A percentile compares a stretch with the other conserved stretches of the same genome.
Evolutionary conservation across 2,888 invertebrate species (phyloP).

Genomic region (Iphiclides podalirius): DNA sequence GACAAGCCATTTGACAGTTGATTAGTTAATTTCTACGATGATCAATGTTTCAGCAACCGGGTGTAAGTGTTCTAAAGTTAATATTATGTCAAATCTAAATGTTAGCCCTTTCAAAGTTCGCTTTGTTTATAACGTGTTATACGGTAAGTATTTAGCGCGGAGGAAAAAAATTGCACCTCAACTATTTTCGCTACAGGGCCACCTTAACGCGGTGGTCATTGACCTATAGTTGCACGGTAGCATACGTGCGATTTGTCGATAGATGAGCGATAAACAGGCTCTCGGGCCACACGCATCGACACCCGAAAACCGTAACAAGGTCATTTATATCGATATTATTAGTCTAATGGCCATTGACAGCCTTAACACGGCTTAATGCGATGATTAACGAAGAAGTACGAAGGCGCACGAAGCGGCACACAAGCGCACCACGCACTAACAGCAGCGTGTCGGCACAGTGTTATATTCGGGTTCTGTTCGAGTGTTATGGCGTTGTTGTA

Average conservation of each 20-base stretch:
- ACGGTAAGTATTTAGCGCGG: too few relatives aligned
- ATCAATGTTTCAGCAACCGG: too few relatives aligned
- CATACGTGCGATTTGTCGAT: constrained; percentile 7
- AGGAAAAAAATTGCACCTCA: background rate
- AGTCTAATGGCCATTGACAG: constrained; percentile 43
- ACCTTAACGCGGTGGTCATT: constrained; percentile 4
- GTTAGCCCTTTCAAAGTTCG: too few relatives aligned
- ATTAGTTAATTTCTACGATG: too few relatives aligned
- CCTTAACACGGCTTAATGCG: constrained; percentile 36
- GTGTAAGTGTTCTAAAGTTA: too few relatives aligned
- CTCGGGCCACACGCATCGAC: constrained; percentile 20
- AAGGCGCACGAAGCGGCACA: constrained; percentile 23
- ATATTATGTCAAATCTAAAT: too few relatives aligned
- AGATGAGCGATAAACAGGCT: constrained; percentile 11
- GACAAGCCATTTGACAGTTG: too few relatives aligned
- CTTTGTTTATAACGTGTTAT: too few relatives aligned
- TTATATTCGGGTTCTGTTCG: constrained; percentile 15
- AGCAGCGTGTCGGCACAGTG: constrained; percentile 23
- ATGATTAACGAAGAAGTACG: constrained; percentile 31
- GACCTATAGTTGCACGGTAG: constrained; percentile 9
- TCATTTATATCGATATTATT: constrained; percentile 35
- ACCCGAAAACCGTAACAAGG: constrained; percentile 27
- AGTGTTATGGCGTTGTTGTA: constrained; percentile 22
- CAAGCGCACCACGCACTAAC: constrained; percentile 9
- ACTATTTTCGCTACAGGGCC: background rate